A percentile compares a stretch with the other conserved stretches of the same genome.
phyloP scores from a whole-genome alignment of 2,797 vertebrate species.

The Hoplostethus mediterraneus region DNA sequence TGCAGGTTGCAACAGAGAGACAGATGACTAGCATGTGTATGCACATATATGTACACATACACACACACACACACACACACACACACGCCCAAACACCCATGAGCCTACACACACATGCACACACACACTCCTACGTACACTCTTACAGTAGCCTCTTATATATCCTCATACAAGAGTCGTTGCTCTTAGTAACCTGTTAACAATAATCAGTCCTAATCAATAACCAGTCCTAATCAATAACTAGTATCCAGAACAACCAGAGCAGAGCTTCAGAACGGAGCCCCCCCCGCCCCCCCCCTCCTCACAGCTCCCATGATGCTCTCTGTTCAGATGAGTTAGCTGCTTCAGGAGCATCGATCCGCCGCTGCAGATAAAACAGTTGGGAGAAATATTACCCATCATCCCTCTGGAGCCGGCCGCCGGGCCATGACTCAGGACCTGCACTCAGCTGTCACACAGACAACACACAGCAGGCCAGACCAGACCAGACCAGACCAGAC shows the following conservation, averaged over 20 bases:
- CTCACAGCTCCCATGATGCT: conserved; percentile 61
- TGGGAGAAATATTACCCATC: conserved; percentile 83
- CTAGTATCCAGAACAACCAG: too few species aligned
- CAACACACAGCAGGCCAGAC: too few species aligned
- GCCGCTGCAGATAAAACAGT: conserved; percentile 81
- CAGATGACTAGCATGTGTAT: neutral
- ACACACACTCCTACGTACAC: too few species aligned
- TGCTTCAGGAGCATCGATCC: conserved; percentile 78
- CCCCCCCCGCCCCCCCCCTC: too few species aligned
- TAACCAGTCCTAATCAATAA: too few species aligned
- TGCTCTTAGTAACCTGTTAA: too few species aligned
- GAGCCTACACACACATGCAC: too few species aligned
- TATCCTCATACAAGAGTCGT: too few species aligned
- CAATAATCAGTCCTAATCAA: too few species aligned
- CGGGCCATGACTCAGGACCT: conserved; percentile 69
- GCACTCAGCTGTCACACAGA: conserved; percentile 22
- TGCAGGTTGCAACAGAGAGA: conserved; percentile 4
- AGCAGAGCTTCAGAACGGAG: too few species aligned
- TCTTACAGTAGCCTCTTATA: too few species aligned
- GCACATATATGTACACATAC: neutral
- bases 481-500: too few species aligned
- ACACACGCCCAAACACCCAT: conserved; percentile 2
- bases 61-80: conserved; percentile 4
- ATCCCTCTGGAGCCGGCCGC: conserved; percentile 58
- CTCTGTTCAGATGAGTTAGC: conserved; percentile 77